phyloP scores from a whole-genome alignment of 2,113 vertebrate genomes.

The Spea multiplicata region DNA sequence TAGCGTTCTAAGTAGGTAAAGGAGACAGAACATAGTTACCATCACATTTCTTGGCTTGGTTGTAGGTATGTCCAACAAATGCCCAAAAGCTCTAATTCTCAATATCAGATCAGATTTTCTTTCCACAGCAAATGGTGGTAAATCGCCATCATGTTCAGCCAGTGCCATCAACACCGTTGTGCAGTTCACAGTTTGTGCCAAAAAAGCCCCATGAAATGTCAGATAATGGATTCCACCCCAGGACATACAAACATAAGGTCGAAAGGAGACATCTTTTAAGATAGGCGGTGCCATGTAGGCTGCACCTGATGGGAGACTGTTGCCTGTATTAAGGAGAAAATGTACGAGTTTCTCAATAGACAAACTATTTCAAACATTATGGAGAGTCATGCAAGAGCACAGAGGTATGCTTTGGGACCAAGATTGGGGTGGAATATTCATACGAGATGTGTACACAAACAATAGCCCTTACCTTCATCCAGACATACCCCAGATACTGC shows the following conservation, averaged over 20 bases:
- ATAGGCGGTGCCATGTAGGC: neutral
- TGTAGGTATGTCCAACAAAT: neutral
- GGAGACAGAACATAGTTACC: neutral
- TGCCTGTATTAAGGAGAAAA: too few relatives aligned
- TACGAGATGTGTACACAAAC: neutral
- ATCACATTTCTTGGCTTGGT: neutral
- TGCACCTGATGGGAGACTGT: too few relatives aligned
- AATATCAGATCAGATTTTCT: neutral
- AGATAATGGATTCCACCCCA: neutral
- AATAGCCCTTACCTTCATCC: slow-evolving; percentile 12
- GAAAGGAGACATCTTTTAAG: neutral
- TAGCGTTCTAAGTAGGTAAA: neutral
- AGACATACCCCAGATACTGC: slow-evolving; percentile 12
- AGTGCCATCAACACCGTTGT: neutral
- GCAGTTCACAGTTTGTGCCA: neutral
- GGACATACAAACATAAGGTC: neutral
- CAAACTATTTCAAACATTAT: too few relatives aligned
- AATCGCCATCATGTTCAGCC: neutral
- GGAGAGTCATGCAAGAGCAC: too few relatives aligned
- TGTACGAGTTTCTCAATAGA: too few relatives aligned
- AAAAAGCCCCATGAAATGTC: neutral
- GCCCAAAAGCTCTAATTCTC: neutral
- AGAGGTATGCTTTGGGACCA: too few relatives aligned
- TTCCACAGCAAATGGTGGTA: neutral
- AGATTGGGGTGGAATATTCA: too few relatives aligned